phyloP scores from a whole-genome alignment of 1,140 invertebrate genomes.

The Dendrolimus punctatus region DNA sequence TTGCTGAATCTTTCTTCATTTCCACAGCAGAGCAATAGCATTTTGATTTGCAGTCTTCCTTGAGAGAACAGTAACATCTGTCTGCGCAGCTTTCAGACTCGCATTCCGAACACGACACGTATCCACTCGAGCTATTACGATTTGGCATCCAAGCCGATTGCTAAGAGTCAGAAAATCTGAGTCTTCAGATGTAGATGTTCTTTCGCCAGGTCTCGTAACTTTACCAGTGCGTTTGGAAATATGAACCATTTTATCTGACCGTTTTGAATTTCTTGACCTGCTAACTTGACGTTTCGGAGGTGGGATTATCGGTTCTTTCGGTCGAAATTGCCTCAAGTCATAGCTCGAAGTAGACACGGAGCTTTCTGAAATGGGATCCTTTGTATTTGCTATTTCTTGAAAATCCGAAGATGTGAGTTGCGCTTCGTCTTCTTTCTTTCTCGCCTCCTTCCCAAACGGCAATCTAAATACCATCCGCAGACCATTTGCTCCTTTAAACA shows the following conservation, averaged over 20 bases:
- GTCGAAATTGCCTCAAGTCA: conserved; percentile 73
- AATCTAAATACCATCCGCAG: conserved; percentile 71
- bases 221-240: conserved; percentile 58
- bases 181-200: conserved; percentile 77
- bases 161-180: conserved; percentile 76
- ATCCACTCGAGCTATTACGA: conserved; percentile 80
- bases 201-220: conserved; percentile 54
- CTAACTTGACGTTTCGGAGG: conserved; percentile 55
- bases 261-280: conserved; percentile 59
- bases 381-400: conserved; percentile 31
- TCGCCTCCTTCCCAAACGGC: conserved; percentile 70
- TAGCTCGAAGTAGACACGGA: conserved; percentile 74
- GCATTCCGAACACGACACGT: conserved; percentile 90
- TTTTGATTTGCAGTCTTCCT: conserved; percentile 46
- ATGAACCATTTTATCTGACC: conserved; percentile 51
- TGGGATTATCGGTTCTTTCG: conserved; percentile 63
- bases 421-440: conserved; percentile 55
- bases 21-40: conserved; percentile 50
- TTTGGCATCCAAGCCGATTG: conserved; percentile 73
- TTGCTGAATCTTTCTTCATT: conserved; percentile 34
- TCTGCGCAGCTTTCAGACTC: conserved; percentile 87
- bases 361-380: conserved; percentile 70
- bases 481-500: conserved; percentile 70
- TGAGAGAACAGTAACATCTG: conserved; percentile 80
- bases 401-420: conserved; percentile 31